These are phyloP conservation scores for Pinna nobilis DNA, from an alignment of 1,140 invertebrate genomes.

Conservation along the genomic window DNA sequence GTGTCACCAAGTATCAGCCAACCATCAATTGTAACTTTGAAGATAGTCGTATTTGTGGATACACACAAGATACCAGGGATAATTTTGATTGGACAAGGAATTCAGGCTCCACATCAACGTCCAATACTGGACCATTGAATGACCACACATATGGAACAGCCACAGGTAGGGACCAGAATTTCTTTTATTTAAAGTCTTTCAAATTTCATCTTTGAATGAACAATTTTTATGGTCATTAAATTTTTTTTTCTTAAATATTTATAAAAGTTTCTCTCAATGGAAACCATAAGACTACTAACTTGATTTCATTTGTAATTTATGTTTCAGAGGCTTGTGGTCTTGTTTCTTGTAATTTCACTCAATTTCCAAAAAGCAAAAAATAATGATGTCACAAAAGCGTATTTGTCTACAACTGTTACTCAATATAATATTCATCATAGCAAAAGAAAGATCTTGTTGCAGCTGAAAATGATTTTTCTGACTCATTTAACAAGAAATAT, in stretches of 20 bases:
- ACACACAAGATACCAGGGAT: constrained; percentile 58
- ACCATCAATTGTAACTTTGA: constrained; percentile 67
- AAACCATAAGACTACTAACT: no score
- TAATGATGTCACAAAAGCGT: no score
- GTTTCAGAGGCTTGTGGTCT: no score
- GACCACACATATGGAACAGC: constrained; percentile 69
- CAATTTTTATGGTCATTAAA: not conserved
- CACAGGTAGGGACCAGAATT: constrained; percentile 38
- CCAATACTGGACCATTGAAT: constrained; percentile 60
- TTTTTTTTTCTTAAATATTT: not conserved
- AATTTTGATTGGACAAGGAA: constrained; percentile 66
- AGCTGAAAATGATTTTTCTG: no score
- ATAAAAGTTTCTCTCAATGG: no score
- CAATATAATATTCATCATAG: no score
- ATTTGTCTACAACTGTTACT: no score
- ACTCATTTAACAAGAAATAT: no score
- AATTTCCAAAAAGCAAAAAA: not conserved
- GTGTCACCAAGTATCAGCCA: not conserved
- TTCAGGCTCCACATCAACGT: constrained; percentile 42
- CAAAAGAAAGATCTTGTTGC: no score
- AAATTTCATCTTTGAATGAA: not conserved
- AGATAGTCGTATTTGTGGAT: constrained; percentile 63
- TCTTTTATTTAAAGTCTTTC: not conserved
- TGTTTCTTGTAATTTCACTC: no score
- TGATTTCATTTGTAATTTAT: no score